Evolutionary conservation across 1,140 invertebrate genomes (phyloP).

Genomic region (Megalopta genalis): DNA sequence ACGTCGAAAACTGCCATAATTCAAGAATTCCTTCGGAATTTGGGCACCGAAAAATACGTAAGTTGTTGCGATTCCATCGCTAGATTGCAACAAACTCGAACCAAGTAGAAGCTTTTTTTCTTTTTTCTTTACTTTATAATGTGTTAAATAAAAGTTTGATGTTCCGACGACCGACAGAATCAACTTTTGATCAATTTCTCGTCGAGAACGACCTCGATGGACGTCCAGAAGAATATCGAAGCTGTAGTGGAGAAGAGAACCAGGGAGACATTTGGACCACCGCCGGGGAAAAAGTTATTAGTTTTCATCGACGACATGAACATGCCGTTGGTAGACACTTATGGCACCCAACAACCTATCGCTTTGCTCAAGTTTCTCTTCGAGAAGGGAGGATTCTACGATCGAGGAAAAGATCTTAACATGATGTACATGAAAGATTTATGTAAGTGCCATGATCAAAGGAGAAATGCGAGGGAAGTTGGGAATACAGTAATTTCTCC

Average conservation of each 20-base stretch:
- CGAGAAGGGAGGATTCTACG: constrained; percentile 92
- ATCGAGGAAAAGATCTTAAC: constrained; percentile 92
- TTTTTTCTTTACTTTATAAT: no score
- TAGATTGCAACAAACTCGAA: no score
- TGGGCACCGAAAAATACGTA: constrained; percentile 87
- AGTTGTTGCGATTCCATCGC: constrained; percentile 66
- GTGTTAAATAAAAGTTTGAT: constrained; percentile 18
- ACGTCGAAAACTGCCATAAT: constrained; percentile 95
- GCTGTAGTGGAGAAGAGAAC: constrained; percentile 92
- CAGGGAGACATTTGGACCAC: constrained; percentile 93
- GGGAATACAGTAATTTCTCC: no score
- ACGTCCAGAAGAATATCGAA: constrained; percentile 93
- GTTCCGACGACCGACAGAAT: constrained; percentile 74
- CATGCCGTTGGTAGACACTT: constrained; percentile 93
- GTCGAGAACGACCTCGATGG: constrained; percentile 92
- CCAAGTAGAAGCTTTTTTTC: no score
- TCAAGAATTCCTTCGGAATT: constrained; percentile 87
- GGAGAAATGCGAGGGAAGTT: no score
- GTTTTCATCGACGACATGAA: constrained; percentile 97
- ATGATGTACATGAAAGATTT: constrained; percentile 94
- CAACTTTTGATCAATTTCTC: constrained; percentile 94
- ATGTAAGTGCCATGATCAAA: constrained; percentile 69
- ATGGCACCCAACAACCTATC: constrained; percentile 95
- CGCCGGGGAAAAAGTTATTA: constrained; percentile 91
- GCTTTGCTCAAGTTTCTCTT: constrained; percentile 92